phyloP scores from a whole-genome alignment of 1,140 invertebrate species.

The Helicorthomorpha holstii region DNA sequence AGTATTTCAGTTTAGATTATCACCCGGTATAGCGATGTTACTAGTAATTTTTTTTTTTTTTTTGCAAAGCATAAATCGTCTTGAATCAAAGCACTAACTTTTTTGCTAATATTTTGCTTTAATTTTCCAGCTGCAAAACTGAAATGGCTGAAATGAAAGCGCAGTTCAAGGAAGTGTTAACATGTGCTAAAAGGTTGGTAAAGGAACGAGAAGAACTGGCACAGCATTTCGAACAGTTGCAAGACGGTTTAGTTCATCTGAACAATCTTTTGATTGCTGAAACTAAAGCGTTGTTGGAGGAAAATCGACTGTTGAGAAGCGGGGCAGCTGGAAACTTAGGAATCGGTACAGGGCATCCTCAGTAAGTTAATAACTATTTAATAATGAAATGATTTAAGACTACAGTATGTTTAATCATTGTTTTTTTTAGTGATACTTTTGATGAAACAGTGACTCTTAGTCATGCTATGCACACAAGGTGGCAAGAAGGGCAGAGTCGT shows the following conservation, averaged over 20 bases:
- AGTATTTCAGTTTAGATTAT: no score
- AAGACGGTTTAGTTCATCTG: slow-evolving; percentile 15
- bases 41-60: neutral
- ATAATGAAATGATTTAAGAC: no score
- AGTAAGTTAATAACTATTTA: no score
- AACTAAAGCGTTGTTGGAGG: slow-evolving; percentile 12
- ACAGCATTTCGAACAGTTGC: slow-evolving; percentile 16
- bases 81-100: no score
- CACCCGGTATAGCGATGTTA: no score
- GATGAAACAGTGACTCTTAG: slow-evolving; percentile 10
- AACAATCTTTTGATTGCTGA: slow-evolving; percentile 16
- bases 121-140: neutral
- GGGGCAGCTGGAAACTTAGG: no score
- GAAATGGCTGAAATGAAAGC: neutral
- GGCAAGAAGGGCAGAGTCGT: slow-evolving; percentile 15
- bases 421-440: slow-evolving; percentile 6
- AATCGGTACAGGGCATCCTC: no score
- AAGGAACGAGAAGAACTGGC: slow-evolving; percentile 21
- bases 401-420: no score
- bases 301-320: neutral
- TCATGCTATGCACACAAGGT: slow-evolving; percentile 16
- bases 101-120: neutral
- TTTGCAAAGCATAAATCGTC: neutral
- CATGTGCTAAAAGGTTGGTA: slow-evolving; percentile 16
- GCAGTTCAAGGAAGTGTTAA: slow-evolving; percentile 9